Conservation (phyloP, 2,113 vertebrate genomes). For the Alces alces region DNA sequence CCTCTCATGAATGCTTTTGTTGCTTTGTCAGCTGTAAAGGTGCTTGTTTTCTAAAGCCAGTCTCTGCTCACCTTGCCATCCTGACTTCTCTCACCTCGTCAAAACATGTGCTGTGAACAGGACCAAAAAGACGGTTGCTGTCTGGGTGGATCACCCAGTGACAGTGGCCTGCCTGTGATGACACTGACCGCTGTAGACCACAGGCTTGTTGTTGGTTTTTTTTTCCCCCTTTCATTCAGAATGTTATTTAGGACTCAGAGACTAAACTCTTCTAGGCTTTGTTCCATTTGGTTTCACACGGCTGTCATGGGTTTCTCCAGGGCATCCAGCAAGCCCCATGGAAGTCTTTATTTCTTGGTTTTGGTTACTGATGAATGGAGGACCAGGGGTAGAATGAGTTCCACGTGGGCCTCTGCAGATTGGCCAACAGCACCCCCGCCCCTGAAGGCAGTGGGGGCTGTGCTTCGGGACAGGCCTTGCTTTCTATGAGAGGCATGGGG, state of each 20-base stretch:
- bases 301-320: not conserved
- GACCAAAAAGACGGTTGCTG: not conserved
- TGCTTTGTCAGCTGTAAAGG: not conserved
- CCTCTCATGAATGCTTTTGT: not conserved
- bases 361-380: not conserved
- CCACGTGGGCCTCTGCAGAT: not conserved
- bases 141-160: not conserved
- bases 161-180: not conserved
- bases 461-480: not conserved
- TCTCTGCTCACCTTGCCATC: not conserved
- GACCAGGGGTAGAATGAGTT: not conserved
- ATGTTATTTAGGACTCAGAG: not conserved
- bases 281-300: not conserved
- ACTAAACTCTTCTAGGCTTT: not conserved
- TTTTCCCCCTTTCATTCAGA: not conserved
- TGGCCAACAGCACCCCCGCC: fast-evolving
- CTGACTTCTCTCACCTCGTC: conserved; percentile 19
- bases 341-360: not conserved
- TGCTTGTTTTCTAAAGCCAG: not conserved
- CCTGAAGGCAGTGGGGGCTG: not conserved
- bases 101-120: not conserved
- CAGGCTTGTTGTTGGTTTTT: not conserved
- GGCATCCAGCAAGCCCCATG: not conserved
- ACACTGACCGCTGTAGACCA: not conserved
- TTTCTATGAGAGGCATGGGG: not conserved